Evolutionary conservation across 1,140 invertebrate genomes (phyloP), one percentile per base, ranked within the genome.

Genomic region (Alviniconcha marisindica): DNA sequence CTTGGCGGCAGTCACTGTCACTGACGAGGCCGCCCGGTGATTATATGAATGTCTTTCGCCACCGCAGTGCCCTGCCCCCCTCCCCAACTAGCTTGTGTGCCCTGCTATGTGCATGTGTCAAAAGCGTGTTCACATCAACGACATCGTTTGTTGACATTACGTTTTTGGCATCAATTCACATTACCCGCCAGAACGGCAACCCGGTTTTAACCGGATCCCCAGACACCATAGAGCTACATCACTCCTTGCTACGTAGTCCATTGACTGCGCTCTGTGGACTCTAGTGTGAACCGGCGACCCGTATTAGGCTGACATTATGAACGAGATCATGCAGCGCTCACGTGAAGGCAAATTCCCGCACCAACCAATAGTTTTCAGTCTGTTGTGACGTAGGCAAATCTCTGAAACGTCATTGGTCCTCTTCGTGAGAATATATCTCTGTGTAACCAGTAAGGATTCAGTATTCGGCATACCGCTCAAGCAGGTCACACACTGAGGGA

Each of bases 271-370:
- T 74, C 36, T 76, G 42, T 7, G 44, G 3, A n/a, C 15, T 31
- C n/a, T n/a, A n/a, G n/a, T n/a, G n/a, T n/a, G n/a, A 48, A 1
- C 42, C 73, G 15, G 40, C 38, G 40, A 51, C 73, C 40, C 42
- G 7, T 21, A 76, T 40, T 24, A 14, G 36, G 42, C 44, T 54
- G 24, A 54, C 38, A n/a, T 54, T 54, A 51, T 76, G 21, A 80
- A 44, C 36, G 54, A 48, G 36, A 28, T 4, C 78, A 80, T 38
- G 78, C 78, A 4, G 12, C 40, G 78, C 42, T 28, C 78, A 80
- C 78, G 78, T 80, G 78, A 80, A 80, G 78, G 78, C 54, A 80
- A 42, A 66, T 63, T 40, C 24, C 60, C n/a, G 4, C 12, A 15
- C 14, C 36, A 40, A 31, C 78, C 78, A 80, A 80, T 69, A 33